Conservation (phyloP, 1,140 invertebrate species). For the Danaus melanippus region DNA sequence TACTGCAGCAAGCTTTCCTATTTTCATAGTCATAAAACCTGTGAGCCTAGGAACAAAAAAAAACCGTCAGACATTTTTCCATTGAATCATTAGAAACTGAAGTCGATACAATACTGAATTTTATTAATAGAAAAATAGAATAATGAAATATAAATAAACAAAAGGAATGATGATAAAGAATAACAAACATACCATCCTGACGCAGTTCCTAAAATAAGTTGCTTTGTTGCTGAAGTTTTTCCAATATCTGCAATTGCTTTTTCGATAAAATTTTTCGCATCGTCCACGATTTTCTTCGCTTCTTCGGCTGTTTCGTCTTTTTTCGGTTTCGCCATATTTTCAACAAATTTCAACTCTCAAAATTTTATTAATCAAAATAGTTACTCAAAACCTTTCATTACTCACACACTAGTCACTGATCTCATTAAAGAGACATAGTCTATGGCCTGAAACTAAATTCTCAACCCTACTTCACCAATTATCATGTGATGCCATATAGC, state of each 20-base stretch:
- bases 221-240: conserved; percentile 88
- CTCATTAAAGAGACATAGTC: no score
- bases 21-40: conserved; percentile 91
- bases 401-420: no score
- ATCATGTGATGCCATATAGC: no score
- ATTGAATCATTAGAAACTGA: no score
- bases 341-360: conserved; percentile 1
- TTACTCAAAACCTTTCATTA: no score
- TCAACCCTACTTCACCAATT: no score
- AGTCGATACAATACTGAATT: no score
- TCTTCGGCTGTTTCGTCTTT: conserved; percentile 60
- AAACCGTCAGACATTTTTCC: no score
- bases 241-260: conserved; percentile 84
- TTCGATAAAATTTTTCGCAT: conserved; percentile 79
- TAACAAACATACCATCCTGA: conserved; percentile 84
- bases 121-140: no score
- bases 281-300: conserved; percentile 75
- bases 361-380: background rate
- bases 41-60: conserved; percentile 79
- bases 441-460: no score
- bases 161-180: conserved; percentile 13
- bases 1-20: conserved; percentile 91
- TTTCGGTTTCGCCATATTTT: conserved; percentile 54
- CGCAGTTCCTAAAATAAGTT: conserved; percentile 86
- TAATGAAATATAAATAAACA: conserved; percentile 6